These are phyloP conservation scores for Quadriops clusia DNA, from an alignment of 2,888 invertebrate species.

Conservation along the genomic window DNA sequence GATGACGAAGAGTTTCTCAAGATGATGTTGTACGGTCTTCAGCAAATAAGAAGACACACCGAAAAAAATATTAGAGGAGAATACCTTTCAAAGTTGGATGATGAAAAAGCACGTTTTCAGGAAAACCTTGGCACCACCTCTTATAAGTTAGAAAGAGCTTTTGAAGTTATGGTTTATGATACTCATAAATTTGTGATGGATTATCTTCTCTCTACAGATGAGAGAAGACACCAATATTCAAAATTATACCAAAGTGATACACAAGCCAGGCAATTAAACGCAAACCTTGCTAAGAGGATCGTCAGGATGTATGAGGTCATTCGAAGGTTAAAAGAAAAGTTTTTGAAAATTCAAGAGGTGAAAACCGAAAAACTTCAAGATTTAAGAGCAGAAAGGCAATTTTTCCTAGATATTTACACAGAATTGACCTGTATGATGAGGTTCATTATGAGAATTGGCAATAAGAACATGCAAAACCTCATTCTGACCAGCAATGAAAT, in stretches of 20 bases:
- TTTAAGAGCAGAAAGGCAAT: conserved; percentile 31
- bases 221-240: conserved; percentile 22
- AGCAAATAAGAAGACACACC: conserved; percentile 33
- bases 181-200: conserved; percentile 21
- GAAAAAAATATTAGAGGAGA: conserved; percentile 27
- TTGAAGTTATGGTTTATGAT: conserved; percentile 22
- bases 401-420: conserved; percentile 21
- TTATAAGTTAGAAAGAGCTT: conserved; percentile 22
- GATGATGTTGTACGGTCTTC: conserved; percentile 39
- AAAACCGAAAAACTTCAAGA: conserved; percentile 19
- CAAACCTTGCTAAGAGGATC: conserved; percentile 12
- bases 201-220: conserved; percentile 11
- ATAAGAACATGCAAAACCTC: conserved; percentile 44
- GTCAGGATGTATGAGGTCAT: conserved; percentile 14
- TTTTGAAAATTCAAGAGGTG: conserved; percentile 14
- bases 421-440: conserved; percentile 31
- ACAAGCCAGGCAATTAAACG: conserved; percentile 24
- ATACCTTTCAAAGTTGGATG: conserved; percentile 28
- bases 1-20: conserved; percentile 40
- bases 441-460: conserved; percentile 38
- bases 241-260: conserved; percentile 19
- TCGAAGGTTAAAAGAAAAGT: conserved; percentile 22
- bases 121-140: conserved; percentile 23
- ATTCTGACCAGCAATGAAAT: conserved; percentile 50
- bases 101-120: conserved; percentile 20